Base-by-base conservation (phyloP, 2,888 invertebrate genomes). In the Mesorhabditis belari region DNA sequence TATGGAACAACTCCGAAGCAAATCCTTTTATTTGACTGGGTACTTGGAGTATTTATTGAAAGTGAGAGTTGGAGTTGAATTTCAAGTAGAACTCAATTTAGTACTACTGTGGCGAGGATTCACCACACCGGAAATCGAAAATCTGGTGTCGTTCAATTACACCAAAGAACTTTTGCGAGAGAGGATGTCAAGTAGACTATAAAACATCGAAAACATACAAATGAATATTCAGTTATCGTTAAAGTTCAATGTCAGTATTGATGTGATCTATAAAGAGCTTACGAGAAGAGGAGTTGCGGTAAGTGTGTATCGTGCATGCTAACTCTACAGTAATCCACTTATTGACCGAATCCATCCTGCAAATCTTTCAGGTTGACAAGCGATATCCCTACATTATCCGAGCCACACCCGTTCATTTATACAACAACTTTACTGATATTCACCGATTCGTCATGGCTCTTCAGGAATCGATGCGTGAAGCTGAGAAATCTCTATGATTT, bases 141-240 rank as follows among this genome's bases (percentile, higher is more conserved):
- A 81, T 72, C 19, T 66, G 63, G 1, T 79, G 82, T 23, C 71
- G 81, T 9, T 83, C 86, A 28, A 81, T 86, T 24, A 86, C 86
- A 0, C 86, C 86, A 0, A 66, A 75, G 19, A 82, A 85, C 70
- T 83, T 84, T 3, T 77, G 76, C 4, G 80, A 84, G 67, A 71
- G 86, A 60, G 86, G 86, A 4, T 83, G 83, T 56, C 86, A 86
- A n/a, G 44, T 70, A n/a, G n/a, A n/a, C n/a, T n/a, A n/a, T n/a
- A n/a, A n/a, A n/a, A 79, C 86, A 27, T 60, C 60, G 60, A 53
- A 5, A 51, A 26, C 9, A 19, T 51, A n/a, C n/a, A n/a, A n/a
- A n/a, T n/a, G n/a, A n/a, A n/a, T n/a, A 1, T 35, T n/a, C 2
- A 35, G 62, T 66, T 71, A 21, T 86, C 85, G 2, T 68, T 86